Base-by-base conservation (phyloP, 2,797 vertebrate genomes). In the Toxotes lorentzi region DNA sequence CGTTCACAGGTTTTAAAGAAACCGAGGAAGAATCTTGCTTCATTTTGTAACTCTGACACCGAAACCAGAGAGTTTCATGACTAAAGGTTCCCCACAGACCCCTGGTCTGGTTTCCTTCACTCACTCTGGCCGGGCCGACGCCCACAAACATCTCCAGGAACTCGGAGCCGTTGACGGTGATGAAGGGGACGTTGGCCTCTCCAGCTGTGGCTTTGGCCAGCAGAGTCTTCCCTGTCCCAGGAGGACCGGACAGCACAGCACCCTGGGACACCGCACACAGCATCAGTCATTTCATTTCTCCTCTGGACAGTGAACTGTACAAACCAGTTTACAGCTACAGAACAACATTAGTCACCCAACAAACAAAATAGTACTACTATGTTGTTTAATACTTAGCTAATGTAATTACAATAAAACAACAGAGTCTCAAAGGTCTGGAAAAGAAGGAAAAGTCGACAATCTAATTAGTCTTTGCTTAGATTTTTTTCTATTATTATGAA, bases 121-220 rank as follows among this genome's bases (percentile, higher is more conserved):
- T 94, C 94, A 98, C 97, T 90, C 97, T 94, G 27, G 97, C 97
- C 57, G 97, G 97, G 24, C 97, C 97, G 66, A 99, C 97, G 41
- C 97, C 97, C 79, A 99, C 97, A 88, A 98, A 98, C 97, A 99
- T 98, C 94, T 99, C 97, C 41, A 98, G 92, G 90, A 99, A 99
- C 90, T 99, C 97, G 0, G 97, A 99, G 72, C 97, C 97, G 0
- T 98, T 99, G 59, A 98, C 97, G 0, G 97, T 98, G 91, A 99
- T 99, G 88, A 99, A 99, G 1, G 97, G 97, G 8, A 99, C 97
- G 0, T 97, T 96, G 59, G 97, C 97, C 88, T 99, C 97, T 66
- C 97, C 97, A 0, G 97, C 97, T 0, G 97, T 99, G 54, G 97
- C 97, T 92, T 99, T 99, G 27, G 97, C 97, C 76, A 99, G 86